Evolutionary conservation across 2,113 vertebrate genomes (phyloP), one percentile per base, ranked within the genome.

Genomic region (Vidua macroura): DNA sequence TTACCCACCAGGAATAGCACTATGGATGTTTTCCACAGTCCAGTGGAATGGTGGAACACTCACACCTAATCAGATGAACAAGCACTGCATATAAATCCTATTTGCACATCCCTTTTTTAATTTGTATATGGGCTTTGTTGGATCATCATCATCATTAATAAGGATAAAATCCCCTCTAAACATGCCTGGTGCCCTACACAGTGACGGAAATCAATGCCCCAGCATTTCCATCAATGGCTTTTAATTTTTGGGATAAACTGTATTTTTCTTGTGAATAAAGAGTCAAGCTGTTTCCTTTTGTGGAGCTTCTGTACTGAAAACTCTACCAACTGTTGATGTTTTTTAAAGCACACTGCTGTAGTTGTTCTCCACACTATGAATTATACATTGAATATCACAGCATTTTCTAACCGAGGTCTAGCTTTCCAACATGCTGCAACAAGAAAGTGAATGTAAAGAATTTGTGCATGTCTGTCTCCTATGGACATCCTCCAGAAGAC

Each of bases 381-480:
- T 90, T 97, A 93, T 90, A 96, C 96, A 94, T 80, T 52, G 92
- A 95, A 81, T 84, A 85, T 83, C 30, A 49, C 96, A 92, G 80
- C 84, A 46, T 92, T 96, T 97, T 93, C 94, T 88, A 96, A 81
- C 46, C 6, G 4, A 90, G 88, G 95, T 97, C 97, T 97, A 95
- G 96, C 94, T 80, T 95, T 91, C 73, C 84, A 97, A 95, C 98
- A 93, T 98, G 99, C 97, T 98, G 96, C 96, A 96, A 98, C 99
- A 98, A 92, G 99, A 99, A 90, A 58, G 95, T 97, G 98, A 98
- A 99, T 98, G 98, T 97, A 97, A 98, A 98, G 98, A 99, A 99
- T 99, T 98, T 98, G 59, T 64, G 90, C 89, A 89, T 92, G 92
- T 95, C 94, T 94, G 94, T 95, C 95, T 95, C 93, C 96, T 96